Percentiles rank a stretch among this genome's conserved stretches.
Evolutionary conservation across 2,797 vertebrate species (phyloP).

Genomic region (Enteromius afrohamiltoni): DNA sequence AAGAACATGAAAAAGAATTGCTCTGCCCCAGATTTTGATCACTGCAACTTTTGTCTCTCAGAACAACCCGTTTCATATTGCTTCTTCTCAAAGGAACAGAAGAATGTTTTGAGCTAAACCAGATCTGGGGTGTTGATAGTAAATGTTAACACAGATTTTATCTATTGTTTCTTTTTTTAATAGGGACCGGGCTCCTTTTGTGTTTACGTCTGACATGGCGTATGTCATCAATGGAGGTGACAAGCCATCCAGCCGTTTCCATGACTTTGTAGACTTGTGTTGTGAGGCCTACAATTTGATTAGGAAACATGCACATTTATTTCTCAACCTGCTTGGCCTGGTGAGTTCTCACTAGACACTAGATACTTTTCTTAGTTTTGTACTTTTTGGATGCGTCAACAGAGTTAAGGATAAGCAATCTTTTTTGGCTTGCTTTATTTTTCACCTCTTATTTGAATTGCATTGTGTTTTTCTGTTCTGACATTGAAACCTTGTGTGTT

Average conservation of each 20-base stretch:
- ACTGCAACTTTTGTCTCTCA: background rate
- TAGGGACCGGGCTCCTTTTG: slow-evolving; percentile 96
- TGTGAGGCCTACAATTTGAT: slow-evolving; percentile 98
- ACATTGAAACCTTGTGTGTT: background rate
- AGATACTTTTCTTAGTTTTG: background rate
- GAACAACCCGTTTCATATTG: background rate
- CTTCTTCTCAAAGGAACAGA: background rate
- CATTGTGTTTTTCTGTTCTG: background rate
- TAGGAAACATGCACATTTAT: slow-evolving; percentile 95
- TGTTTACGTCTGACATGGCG: slow-evolving; percentile 98
- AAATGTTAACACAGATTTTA: slow-evolving; percentile 11
- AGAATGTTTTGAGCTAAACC: slow-evolving; percentile 13
- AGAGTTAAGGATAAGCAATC: background rate
- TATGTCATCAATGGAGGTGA: slow-evolving; percentile 98
- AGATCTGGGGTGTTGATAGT: background rate
- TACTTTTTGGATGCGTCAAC: background rate
- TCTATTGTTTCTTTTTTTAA: background rate
- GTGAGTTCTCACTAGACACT: slow-evolving; percentile 72
- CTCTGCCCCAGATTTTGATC: slow-evolving; percentile 2
- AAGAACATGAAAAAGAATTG: background rate
- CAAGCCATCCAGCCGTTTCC: slow-evolving; percentile 96
- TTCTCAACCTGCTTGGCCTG: slow-evolving; percentile 95
- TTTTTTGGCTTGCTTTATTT: background rate
- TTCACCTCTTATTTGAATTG: background rate
- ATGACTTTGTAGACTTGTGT: slow-evolving; percentile 97